phyloP scores from a whole-genome alignment of 53 echinoderm and acorn worm species.

The Antedon mediterranea region DNA sequence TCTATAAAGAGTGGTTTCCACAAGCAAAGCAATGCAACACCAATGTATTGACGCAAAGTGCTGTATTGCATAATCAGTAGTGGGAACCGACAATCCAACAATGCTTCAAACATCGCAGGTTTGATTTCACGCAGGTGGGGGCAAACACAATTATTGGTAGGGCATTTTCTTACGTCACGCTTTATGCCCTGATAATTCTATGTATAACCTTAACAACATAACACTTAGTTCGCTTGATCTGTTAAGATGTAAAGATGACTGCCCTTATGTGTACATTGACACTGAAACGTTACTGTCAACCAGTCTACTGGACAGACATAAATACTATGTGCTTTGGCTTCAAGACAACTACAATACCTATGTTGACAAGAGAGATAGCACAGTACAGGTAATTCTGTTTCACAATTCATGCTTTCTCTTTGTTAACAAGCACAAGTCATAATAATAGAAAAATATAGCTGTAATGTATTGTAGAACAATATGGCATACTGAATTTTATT shows the following conservation, averaged over 20 bases:
- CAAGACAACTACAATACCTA: slow-evolving; percentile 96
- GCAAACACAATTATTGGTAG: no score
- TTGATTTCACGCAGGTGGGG: no score
- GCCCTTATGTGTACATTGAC: slow-evolving; percentile 91
- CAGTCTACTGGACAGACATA: slow-evolving; percentile 69
- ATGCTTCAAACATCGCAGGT: no score
- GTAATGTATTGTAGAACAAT: no score
- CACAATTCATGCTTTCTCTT: no score
- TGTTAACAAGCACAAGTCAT: not conserved
- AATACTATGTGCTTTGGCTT: slow-evolving; percentile 72
- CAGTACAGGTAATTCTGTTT: slow-evolving; percentile 82
- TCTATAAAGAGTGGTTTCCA: no score
- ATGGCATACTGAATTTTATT: not conserved
- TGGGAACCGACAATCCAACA: no score
- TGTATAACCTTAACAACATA: not conserved
- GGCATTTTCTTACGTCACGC: no score
- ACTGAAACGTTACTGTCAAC: slow-evolving; percentile 63
- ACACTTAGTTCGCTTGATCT: slow-evolving; percentile 89
- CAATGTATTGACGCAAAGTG: no score
- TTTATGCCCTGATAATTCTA: not conserved
- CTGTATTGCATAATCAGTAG: no score
- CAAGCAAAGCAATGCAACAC: no score
- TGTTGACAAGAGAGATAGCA: slow-evolving; percentile 82
- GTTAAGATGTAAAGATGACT: slow-evolving; percentile 68
- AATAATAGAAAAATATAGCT: no score